Percentiles rank a stretch among this genome's conserved stretches.
phyloP scores from a whole-genome alignment of 2,888 invertebrate species.

The Octonoba sinensis region DNA sequence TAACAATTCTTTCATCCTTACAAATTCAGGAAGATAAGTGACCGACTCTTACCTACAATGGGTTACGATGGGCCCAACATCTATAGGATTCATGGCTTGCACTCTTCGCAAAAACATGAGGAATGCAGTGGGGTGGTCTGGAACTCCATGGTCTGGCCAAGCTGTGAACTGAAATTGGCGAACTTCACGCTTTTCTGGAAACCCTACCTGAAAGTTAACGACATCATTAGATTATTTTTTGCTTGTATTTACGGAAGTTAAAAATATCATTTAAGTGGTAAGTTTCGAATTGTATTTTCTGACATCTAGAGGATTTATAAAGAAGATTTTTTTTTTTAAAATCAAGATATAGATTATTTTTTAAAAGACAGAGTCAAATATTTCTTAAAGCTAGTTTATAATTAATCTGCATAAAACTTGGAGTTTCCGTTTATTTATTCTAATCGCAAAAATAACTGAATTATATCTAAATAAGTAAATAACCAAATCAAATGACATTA shows the following conservation, averaged over 20 bases:
- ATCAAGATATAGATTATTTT: too few species aligned
- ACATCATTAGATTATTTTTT: background rate
- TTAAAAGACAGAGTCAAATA: background rate
- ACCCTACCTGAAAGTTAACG: slow-evolving; percentile 64
- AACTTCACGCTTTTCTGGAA: slow-evolving; percentile 87
- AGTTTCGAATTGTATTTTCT: too few species aligned
- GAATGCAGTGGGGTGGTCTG: slow-evolving; percentile 98
- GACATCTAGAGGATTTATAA: too few species aligned
- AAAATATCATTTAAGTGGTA: too few species aligned
- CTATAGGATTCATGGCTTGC: slow-evolving; percentile 88
- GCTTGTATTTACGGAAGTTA: background rate
- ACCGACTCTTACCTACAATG: slow-evolving; percentile 77
- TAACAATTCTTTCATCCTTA: too few species aligned
- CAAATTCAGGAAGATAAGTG: too few species aligned
- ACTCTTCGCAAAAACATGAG: slow-evolving; percentile 96
- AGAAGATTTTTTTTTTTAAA: background rate
- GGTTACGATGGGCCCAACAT: slow-evolving; percentile 93
- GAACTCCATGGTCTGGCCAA: slow-evolving; percentile 99
- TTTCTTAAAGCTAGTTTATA: too few species aligned
- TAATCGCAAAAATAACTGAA: too few species aligned
- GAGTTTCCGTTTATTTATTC: too few species aligned
- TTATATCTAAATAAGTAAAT: too few species aligned
- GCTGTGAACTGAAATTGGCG: slow-evolving; percentile 99
- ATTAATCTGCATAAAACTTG: too few species aligned
- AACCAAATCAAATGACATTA: too few species aligned